Evolutionary conservation across 2,113 vertebrate genomes (phyloP), one percentile per base, ranked within the genome.

Genomic region (Cheilinus undulatus): DNA sequence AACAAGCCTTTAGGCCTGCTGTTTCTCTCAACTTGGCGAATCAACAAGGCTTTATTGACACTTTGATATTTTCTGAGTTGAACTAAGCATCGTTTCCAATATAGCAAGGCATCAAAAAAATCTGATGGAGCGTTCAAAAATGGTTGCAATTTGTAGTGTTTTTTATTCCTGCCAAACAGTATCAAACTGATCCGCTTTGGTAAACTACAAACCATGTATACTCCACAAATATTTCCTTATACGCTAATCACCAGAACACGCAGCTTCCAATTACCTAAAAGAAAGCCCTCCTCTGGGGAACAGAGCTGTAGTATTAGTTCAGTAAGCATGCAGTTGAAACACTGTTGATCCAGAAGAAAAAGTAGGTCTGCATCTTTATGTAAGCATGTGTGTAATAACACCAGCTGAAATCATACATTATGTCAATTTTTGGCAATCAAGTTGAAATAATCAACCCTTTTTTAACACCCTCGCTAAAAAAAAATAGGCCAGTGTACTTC

Each of bases 361-460:
- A 68, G 20, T 30, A 34, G 27, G 36, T 45, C 61, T 80, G 67
- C 28, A 26, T 76, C 52, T 77, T 60, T 71, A 42, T 61, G 73
- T 36, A 23, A 34, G 43, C 42, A 32, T 20, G 59, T 19, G 1
- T 13, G 23, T 23, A 6, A 22, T 46, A 76, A 50, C 30, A 7
- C 20, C 78, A 52, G 73, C 69, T 75, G 53, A 81, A 72, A 74
- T 53, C 62, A 19, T 53, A 36, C 62, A 68, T 76, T 59, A 52
- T 60, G 76, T 76, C 83, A 75, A 51, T 85, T 81, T 76, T 75
- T 24, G 72, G 78, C 82, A 71, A 56, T 76, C 59, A 60, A 62
- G 34, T 76, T 59, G 56, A 60, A 73, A 77, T 65, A 71, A 72
- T 78, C 52, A 65, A 72, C 26, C n/a, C 58, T 68, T 68, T 59